Base-by-base conservation (phyloP, 2,113 vertebrate species). In the Riparia riparia region DNA sequence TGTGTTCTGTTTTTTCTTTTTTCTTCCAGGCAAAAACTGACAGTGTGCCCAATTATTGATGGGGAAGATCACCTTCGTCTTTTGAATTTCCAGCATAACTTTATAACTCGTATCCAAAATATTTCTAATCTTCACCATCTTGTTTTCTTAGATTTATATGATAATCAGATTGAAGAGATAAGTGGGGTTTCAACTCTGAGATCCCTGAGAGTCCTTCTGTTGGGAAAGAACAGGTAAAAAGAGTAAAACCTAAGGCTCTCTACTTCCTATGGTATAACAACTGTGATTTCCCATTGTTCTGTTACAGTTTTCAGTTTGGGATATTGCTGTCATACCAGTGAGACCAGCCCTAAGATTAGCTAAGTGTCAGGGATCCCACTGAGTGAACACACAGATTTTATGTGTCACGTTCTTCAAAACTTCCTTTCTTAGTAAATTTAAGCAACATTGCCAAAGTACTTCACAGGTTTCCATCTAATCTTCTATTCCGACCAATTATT, bases 11-110 rank as follows among this genome's bases (percentile, higher is more conserved):
- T 71, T 9, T 65, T 73, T 51, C 8, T 57, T 58, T 77, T 77
- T 58, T 89, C 63, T 96, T 95, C 50, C 88, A 99, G 99, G 93
- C 98, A 98, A 39, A 98, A 98, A 71, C 94, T 99, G 93, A 98
- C 98, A 11, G 98, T 98, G 39, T 99, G 99, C 66, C 99, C 99
- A 17, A 78, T 98, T 88, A 98, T 99, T 17, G 98, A 98, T 32
- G 96, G 97, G 26, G 97, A 98, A 93, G 98, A 99, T 60, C 98
- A 98, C 42, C 98, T 99, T 60, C 98, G 98, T 32, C 95, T 99
- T 60, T 94, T 99, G 85, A 99, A 99, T 97, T 98, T 99, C 69
- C 99, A 99, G 65, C 99, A 99, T 94, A 99, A 99, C 97, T 98
- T 97, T 64, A 99, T 99, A 97, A 98, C 98, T 63, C 98, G 89